Percentiles rank a stretch among this genome's conserved stretches.
These are phyloP conservation scores for Macrotis lagotis DNA, from an alignment of 2,113 vertebrate genomes.

Conservation along the genomic window DNA sequence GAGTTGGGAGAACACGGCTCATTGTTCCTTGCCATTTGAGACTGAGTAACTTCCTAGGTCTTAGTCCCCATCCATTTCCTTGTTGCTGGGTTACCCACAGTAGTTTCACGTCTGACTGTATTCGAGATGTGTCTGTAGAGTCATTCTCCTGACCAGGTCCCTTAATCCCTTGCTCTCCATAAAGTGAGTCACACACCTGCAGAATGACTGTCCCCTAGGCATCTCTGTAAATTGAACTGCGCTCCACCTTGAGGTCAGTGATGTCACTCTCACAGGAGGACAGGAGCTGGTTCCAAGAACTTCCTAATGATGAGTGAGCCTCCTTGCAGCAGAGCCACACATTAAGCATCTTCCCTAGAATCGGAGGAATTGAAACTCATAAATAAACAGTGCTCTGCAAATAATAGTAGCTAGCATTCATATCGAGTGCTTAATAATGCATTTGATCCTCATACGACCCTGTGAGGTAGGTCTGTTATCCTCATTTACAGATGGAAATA, in stretches of 20 bases:
- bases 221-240: constrained; percentile 11
- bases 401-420: background rate
- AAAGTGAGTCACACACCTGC: background rate
- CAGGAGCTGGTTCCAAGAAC: background rate
- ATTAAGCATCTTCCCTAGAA: background rate
- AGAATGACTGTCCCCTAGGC: constrained; percentile 19
- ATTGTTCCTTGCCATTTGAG: background rate
- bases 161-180: background rate
- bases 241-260: constrained; percentile 10
- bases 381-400: background rate
- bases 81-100: constrained; percentile 37
- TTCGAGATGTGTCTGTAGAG: background rate
- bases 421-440: background rate
- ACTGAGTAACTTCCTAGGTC: background rate
- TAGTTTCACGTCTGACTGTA: constrained; percentile 9
- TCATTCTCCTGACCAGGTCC: background rate
- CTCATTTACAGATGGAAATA: background rate
- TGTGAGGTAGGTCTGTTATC: background rate
- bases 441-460: background rate
- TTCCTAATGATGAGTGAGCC: constrained; percentile 4
- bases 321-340: background rate
- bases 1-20: constrained; percentile 55
- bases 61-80: background rate
- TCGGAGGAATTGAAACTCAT: background rate
- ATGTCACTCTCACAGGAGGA: constrained; percentile 35